Conservation (phyloP, 2,113 vertebrate species). For the Chaetops frenatus region DNA sequence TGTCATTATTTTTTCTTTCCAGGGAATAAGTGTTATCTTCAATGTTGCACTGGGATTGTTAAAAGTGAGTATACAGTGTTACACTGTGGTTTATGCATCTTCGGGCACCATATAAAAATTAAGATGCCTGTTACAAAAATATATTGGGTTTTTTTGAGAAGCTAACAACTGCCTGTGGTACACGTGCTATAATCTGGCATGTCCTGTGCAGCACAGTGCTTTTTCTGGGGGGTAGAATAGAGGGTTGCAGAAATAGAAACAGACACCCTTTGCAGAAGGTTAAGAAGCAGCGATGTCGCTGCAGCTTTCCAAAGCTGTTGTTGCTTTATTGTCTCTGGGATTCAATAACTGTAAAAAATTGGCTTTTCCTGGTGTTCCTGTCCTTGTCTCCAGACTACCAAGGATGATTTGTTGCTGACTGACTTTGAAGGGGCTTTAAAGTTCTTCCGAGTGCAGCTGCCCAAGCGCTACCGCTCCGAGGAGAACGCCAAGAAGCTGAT, state of each 20-base stretch:
- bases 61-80: conserved; percentile 75
- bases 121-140: not conserved
- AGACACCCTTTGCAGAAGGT: not conserved
- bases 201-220: not conserved
- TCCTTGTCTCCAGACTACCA: conserved; percentile 81
- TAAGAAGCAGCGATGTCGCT: not conserved
- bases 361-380: not conserved
- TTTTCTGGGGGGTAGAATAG: not conserved
- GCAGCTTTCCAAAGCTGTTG: not conserved
- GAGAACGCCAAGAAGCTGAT: conserved; percentile 98
- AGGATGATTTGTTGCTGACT: conserved; percentile 90
- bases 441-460: conserved; percentile 97
- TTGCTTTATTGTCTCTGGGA: not conserved
- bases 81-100: not conserved
- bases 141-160: not conserved
- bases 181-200: not conserved
- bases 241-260: not conserved
- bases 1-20: conserved; percentile 52
- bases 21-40: conserved; percentile 99
- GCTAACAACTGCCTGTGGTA: not conserved
- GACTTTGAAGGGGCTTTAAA: conserved; percentile 98
- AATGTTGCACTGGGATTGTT: conserved; percentile 94
- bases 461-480: conserved; percentile 96
- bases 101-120: not conserved
- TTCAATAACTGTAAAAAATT: not conserved